phyloP scores from a whole-genome alignment of 2,113 vertebrate genomes.

The Regulus satrapa region DNA sequence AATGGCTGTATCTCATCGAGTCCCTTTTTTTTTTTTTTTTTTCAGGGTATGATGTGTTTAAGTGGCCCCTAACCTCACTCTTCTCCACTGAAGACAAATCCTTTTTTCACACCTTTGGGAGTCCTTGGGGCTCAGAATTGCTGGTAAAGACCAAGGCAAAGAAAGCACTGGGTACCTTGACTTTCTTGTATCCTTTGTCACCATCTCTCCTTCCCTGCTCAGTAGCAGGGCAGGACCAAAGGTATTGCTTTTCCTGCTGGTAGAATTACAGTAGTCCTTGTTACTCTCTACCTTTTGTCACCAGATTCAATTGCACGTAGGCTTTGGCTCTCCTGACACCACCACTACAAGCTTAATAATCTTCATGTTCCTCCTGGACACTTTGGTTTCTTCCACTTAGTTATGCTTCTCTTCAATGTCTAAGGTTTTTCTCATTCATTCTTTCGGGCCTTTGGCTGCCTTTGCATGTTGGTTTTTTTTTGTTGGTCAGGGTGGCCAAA shows the following conservation, averaged over 20 bases:
- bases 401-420: neutral
- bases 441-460: neutral
- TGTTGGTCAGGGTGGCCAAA: neutral
- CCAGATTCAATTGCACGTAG: neutral
- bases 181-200: neutral
- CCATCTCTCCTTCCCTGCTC: neutral
- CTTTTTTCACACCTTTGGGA: neutral
- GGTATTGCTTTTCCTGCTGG: neutral
- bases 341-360: neutral
- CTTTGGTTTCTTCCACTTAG: neutral
- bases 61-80: neutral
- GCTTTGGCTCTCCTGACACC: neutral
- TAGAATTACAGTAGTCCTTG: neutral
- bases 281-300: neutral
- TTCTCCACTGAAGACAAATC: neutral
- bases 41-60: neutral
- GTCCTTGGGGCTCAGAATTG: neutral
- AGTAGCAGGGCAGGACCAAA: neutral
- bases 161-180: neutral
- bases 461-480: neutral
- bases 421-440: neutral
- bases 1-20: neutral
- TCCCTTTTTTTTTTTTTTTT: neutral
- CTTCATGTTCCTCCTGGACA: neutral
- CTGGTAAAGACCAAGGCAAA: neutral